A percentile compares a stretch with the other conserved stretches of the same genome.
phyloP scores from a whole-genome alignment of 2,113 vertebrate genomes.

The Thalassoma bifasciatum region DNA sequence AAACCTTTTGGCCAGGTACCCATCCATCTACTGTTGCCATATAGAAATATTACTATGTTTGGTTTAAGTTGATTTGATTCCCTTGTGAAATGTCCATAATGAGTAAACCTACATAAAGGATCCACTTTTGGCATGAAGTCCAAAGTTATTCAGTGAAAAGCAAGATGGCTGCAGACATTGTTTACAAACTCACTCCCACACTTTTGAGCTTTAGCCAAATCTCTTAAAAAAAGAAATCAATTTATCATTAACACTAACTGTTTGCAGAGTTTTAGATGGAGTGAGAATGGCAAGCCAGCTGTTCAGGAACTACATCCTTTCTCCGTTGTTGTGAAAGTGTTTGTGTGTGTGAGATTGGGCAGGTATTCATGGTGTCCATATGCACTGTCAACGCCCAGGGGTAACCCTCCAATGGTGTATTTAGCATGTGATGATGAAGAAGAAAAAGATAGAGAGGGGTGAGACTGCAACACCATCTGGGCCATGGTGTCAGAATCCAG shows the following conservation, averaged over 20 bases:
- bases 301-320: slow-evolving; percentile 51
- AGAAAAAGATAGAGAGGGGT: slow-evolving; percentile 47
- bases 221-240: slow-evolving; percentile 25
- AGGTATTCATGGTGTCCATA: slow-evolving; percentile 73
- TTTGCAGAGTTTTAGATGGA: slow-evolving; percentile 47
- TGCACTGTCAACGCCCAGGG: slow-evolving; percentile 62
- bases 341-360: slow-evolving; percentile 49
- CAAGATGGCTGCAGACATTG: background rate
- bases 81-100: slow-evolving; percentile 5
- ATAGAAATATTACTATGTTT: no score
- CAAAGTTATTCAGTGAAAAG: background rate
- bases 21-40: no score
- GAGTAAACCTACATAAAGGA: background rate
- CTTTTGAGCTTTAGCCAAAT: slow-evolving; percentile 1
- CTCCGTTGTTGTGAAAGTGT: slow-evolving; percentile 50
- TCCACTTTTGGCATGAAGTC: background rate
- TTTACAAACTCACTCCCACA: no score
- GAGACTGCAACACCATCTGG: slow-evolving; percentile 74
- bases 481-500: slow-evolving; percentile 69
- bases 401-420: slow-evolving; percentile 60
- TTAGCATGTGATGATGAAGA: slow-evolving; percentile 49
- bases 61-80: no score
- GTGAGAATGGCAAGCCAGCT: slow-evolving; percentile 60
- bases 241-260: slow-evolving; percentile 34
- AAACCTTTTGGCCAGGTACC: no score